These are phyloP conservation scores for Drosophila arizonae DNA, from an alignment of 1,140 invertebrate genomes.

Conservation along the genomic window DNA sequence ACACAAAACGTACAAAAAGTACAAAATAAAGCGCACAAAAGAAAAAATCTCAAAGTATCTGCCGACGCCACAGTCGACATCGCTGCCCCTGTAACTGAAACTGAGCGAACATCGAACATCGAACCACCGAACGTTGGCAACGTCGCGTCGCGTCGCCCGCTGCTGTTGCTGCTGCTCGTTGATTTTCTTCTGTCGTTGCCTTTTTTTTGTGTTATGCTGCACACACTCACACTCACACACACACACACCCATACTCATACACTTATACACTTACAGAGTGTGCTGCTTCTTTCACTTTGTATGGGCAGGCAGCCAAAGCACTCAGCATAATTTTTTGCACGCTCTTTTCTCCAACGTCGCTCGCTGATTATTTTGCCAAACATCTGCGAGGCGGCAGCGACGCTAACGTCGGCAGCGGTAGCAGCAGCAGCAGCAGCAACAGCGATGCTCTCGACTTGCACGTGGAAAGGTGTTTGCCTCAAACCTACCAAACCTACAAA, in stretches of 20 bases:
- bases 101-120: slow-evolving; percentile 50
- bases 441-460: slow-evolving; percentile 43
- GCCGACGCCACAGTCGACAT: slow-evolving; percentile 47
- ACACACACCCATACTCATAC: slow-evolving; percentile 18
- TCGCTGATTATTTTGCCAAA: slow-evolving; percentile 77
- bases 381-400: slow-evolving; percentile 48
- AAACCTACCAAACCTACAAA: slow-evolving; percentile 45
- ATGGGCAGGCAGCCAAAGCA: slow-evolving; percentile 75
- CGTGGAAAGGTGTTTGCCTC: slow-evolving; percentile 69
- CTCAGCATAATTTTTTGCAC: slow-evolving; percentile 79
- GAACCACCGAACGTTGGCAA: slow-evolving; percentile 25
- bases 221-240: slow-evolving; percentile 39
- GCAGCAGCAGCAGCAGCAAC: slow-evolving; percentile 6
- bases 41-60: slow-evolving; percentile 75
- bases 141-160: slow-evolving; percentile 18
- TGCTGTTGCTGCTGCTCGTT: slow-evolving; percentile 46
- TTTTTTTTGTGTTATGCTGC: slow-evolving; percentile 63
- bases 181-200: slow-evolving; percentile 71
- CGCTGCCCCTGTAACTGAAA: slow-evolving; percentile 53
- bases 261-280: slow-evolving; percentile 8
- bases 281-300: slow-evolving; percentile 75
- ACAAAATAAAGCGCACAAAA: slow-evolving; percentile 37
- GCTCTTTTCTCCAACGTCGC: slow-evolving; percentile 77
- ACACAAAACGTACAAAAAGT: slow-evolving; percentile 26
- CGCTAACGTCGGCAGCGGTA: slow-evolving; percentile 3